Percentiles rank a stretch among this genome's conserved stretches.
Evolutionary conservation across 2,113 vertebrate species (phyloP).

Genomic region (Petromus typicus): DNA sequence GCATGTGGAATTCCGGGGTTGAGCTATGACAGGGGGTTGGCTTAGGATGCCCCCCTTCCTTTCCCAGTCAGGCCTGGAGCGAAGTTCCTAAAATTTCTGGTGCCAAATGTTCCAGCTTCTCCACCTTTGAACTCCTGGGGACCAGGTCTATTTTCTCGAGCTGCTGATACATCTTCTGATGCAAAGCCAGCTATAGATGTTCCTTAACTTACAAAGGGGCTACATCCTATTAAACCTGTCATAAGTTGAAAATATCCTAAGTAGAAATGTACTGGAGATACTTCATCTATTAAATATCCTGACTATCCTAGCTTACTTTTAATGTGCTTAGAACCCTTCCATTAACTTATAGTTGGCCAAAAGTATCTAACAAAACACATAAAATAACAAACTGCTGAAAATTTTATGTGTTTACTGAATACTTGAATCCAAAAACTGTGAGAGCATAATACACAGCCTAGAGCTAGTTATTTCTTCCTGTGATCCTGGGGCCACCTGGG

Average conservation of each 20-base stretch:
- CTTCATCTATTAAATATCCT: not conserved
- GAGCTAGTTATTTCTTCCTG: not conserved
- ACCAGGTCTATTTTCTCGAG: not conserved
- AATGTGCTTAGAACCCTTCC: not conserved
- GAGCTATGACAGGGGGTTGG: rapidly evolving
- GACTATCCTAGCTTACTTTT: not conserved
- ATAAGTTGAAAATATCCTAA: not conserved
- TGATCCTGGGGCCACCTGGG: not conserved
- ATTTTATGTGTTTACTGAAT: not conserved
- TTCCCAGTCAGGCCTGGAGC: not conserved
- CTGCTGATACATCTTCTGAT: not conserved
- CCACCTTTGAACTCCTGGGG: not conserved
- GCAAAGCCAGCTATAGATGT: not conserved
- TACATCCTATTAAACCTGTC: no score
- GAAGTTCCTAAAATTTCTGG: not conserved
- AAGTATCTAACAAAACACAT: not conserved
- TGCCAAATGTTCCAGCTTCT: not conserved
- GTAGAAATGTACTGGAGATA: not conserved
- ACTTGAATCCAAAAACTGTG: no score
- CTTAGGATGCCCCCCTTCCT: not conserved
- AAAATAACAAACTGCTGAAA: not conserved
- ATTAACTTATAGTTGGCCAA: not conserved
- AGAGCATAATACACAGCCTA: no score
- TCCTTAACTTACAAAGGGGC: not conserved
- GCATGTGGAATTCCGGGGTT: not conserved